These are phyloP conservation scores for Andrena cerasifolii DNA, from an alignment of 1,140 invertebrate genomes.

Conservation along the genomic window DNA sequence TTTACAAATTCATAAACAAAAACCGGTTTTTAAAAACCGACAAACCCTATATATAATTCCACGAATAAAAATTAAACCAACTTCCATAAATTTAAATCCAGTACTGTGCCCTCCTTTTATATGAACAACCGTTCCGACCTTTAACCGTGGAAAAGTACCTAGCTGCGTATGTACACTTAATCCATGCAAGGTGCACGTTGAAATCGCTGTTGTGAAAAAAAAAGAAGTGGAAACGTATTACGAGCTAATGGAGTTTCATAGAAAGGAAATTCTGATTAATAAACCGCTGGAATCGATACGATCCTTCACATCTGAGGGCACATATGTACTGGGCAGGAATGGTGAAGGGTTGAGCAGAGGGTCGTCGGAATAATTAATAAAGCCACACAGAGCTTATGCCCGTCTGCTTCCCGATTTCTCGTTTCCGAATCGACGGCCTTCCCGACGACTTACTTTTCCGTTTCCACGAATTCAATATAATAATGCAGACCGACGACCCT, in stretches of 20 bases:
- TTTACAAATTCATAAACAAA: no score
- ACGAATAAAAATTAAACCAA: no score
- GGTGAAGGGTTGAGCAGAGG: constrained; percentile 30
- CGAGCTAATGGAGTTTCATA: neutral
- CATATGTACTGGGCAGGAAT: neutral
- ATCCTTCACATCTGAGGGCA: constrained; percentile 16
- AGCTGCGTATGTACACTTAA: no score
- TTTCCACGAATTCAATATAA: constrained; percentile 77
- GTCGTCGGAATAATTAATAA: constrained; percentile 71
- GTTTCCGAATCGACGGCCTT: constrained; percentile 61
- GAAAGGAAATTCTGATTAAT: constrained; percentile 25
- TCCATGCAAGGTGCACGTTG: no score
- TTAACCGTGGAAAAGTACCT: no score
- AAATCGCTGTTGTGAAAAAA: no score
- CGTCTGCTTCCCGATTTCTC: constrained; percentile 58
- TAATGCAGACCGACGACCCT: constrained; percentile 60
- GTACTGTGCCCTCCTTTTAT: no score
- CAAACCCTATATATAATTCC: no score
- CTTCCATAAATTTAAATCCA: no score
- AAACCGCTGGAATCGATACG: constrained; percentile 54
- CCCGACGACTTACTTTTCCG: constrained; percentile 63
- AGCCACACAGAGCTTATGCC: constrained; percentile 53
- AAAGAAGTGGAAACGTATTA: no score
- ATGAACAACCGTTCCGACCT: no score
- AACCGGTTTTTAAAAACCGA: no score